Base-by-base conservation (phyloP, 1,140 invertebrate genomes). In the Limonius californicus region DNA sequence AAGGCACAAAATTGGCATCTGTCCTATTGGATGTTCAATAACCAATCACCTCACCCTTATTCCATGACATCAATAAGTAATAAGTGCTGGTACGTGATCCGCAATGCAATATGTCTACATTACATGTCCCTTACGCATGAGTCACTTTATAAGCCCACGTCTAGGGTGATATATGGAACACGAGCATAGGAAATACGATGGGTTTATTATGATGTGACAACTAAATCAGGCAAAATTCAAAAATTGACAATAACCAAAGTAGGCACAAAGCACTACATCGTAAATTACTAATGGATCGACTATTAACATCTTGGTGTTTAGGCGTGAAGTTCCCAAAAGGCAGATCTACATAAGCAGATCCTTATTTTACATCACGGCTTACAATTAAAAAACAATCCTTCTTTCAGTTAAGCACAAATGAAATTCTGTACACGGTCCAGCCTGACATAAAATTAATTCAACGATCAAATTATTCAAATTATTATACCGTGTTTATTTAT, bases 61-160 rank as follows among this genome's bases (percentile, higher is more conserved):
- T n/a, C 53, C 39, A 53, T 55, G 57, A 30, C 65, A 67, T 67
- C 65, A 67, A 67, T 67, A 67, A 54, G 54, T 61, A 64, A 67
- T 67, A 67, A 67, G 59, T 61, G 58, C 35, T 39, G 35, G 35
- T 39, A 39, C 35, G 35, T 66, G 50, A 53, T 23, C 15, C 16
- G 53, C 15, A 32, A 18, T 61, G 50, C 57, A 27, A 54, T 57
- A 57, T 21, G 61, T 55, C 54, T 21, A 20, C 23, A 55, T 57
- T 32, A 39, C 23, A 43, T 42, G 45, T 59, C 56, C 62, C 21
- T 27, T 53, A 56, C 61, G 35, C 23, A 64, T 65, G 63, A 65
- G 50, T 65, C 35, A 39, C 35, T 39, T 39, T 39, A 39, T 39
- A 39, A 59, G 58, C 47, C 8, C 45, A 15, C 45, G 16, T 50